Base-by-base conservation (phyloP, 2,113 vertebrate genomes). In the Petrocephalus zakoni region DNA sequence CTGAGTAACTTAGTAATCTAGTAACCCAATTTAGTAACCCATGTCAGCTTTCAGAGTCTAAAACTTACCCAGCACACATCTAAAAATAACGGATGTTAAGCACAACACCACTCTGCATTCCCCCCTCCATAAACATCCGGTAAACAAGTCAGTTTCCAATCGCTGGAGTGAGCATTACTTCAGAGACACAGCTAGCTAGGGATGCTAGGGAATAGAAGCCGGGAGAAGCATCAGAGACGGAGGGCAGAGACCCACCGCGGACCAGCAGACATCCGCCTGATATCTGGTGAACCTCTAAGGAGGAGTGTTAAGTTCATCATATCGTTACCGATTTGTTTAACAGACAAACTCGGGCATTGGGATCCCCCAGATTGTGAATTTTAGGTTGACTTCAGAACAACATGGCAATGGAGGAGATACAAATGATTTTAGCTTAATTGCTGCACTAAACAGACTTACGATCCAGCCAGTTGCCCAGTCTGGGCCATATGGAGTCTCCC, bases 391-490 rank as follows among this genome's bases (percentile, higher is more conserved):
- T 53, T 78, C 52, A 47, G 87, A 83, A 55, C 19, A 58, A 56
- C 37, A 53, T 46, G 42, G 46, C 47, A 58, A 7, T 68, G 46
- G 17, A 64, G n/a, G 25, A 37, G 6, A 13, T 82, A 53, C 55
- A 46, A 88, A 49, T 88, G 37, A 52, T 78, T 88, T 88, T 58
- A 83, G 34, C 87, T 47, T 52, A n/a, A 29, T 29, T 10, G 8
- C 8, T 21, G 78, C 37, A 46, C 13, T 13, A 52, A 47, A 11
- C 42, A 47, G 78, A 11, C 52, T 55, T 85, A 5, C 53, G 51
- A 22, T 52, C 52, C n/a, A 25, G 21, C 46, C 81, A 83, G 19
- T 83, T 42, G 21, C 46, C 84, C 25, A 29, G 52, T 34, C 17
- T 21, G 5, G n/a, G 25, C 25, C 15, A 21, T 15, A 47, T 34